A percentile compares a stretch with the other conserved stretches of the same genome.
Evolutionary conservation across 1,140 invertebrate genomes (phyloP).

Genomic region (Caerostris darwini): DNA sequence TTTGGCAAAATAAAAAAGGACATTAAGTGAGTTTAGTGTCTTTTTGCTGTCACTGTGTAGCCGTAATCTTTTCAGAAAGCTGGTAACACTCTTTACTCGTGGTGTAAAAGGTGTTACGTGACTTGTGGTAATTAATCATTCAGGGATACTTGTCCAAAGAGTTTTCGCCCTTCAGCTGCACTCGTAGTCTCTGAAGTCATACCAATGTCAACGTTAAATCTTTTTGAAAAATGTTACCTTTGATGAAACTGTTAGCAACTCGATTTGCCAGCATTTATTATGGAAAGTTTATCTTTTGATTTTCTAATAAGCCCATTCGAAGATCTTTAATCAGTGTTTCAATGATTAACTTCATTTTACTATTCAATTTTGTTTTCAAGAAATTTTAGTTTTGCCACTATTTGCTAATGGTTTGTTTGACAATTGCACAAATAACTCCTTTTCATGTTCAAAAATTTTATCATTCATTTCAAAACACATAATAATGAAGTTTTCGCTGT

Average conservation of each 20-base stretch:
- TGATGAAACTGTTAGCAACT: neutral
- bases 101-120: constrained; percentile 26
- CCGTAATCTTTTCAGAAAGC: neutral
- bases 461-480: no score
- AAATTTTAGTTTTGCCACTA: no score
- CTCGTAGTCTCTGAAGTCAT: neutral
- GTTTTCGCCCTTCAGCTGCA: neutral
- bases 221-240: neutral
- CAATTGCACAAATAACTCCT: no score
- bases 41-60: neutral
- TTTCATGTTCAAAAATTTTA: no score
- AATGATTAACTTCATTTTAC: no score
- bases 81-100: constrained; percentile 17
- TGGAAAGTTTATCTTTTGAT: neutral
- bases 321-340: no score
- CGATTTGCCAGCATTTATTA: neutral
- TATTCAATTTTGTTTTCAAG: no score
- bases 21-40: constrained; percentile 8
- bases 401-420: no score
- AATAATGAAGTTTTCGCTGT: no score
- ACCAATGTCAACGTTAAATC: neutral
- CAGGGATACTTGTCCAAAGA: neutral
- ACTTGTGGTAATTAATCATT: constrained; percentile 16
- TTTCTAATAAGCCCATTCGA: neutral
- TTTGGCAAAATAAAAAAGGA: neutral